These are phyloP conservation scores for Stylophora pistillata DNA, from an alignment of 64 coral and sea anemone species.

Conservation along the genomic window DNA sequence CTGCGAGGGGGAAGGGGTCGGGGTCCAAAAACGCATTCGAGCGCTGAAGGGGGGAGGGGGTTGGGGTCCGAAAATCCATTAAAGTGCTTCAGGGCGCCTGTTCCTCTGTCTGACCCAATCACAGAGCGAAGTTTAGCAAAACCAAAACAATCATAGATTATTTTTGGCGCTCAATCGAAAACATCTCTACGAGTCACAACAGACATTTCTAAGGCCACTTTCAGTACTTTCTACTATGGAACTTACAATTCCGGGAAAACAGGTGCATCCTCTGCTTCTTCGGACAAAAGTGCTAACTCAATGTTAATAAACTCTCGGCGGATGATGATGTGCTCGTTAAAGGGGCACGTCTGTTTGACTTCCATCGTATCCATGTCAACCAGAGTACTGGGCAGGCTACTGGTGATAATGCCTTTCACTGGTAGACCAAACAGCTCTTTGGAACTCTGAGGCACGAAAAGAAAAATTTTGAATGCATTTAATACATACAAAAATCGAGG, in stretches of 20 bases:
- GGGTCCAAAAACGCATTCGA: no score
- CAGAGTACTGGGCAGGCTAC: slow-evolving; percentile 81
- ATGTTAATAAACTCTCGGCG: slow-evolving; percentile 86
- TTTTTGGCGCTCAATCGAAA: no score
- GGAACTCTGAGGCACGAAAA: slow-evolving; percentile 40
- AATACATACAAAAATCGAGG: neutral
- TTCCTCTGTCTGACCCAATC: no score
- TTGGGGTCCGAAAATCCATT: neutral
- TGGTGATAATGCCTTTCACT: slow-evolving; percentile 87
- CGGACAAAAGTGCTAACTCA: slow-evolving; percentile 80
- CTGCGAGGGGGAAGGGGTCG: neutral
- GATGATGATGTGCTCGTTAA: slow-evolving; percentile 76
- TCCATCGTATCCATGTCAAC: slow-evolving; percentile 75
- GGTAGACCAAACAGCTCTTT: slow-evolving; percentile 61
- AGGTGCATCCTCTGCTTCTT: slow-evolving; percentile 72
- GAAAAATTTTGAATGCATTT: neutral
- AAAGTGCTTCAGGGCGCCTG: no score
- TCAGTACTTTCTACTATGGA: neutral
- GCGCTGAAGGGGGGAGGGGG: neutral
- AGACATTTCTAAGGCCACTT: no score
- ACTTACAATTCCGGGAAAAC: slow-evolving; percentile 91
- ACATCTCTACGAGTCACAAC: no score
- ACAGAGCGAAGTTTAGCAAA: no score
- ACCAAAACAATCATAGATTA: no score
- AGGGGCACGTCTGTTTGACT: slow-evolving; percentile 83